Evolutionary conservation across 2,113 vertebrate species (phyloP).

Genomic region (Sprattus sprattus): DNA sequence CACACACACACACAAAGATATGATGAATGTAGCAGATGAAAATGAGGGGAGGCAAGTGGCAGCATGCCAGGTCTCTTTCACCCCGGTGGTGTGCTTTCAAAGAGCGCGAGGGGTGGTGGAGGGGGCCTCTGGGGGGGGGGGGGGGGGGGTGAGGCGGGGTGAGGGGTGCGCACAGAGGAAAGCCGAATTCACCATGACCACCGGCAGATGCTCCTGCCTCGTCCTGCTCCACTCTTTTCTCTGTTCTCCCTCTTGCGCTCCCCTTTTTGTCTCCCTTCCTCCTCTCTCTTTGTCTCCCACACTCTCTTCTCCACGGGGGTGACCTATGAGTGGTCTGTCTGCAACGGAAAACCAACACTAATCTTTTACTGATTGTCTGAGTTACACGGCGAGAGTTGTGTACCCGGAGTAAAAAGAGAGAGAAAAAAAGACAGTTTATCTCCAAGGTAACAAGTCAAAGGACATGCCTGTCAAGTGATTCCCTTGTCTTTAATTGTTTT

Average conservation of each 20-base stretch:
- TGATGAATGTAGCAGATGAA: slow-evolving; percentile 61
- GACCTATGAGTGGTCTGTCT: slow-evolving; percentile 4
- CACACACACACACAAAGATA: slow-evolving; percentile 46
- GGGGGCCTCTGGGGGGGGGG: background rate
- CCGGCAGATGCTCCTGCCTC: slow-evolving; percentile 66
- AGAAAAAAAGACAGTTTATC: slow-evolving; percentile 5
- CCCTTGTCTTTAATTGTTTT: background rate
- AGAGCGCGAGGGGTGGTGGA: background rate
- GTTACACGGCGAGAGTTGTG: slow-evolving; percentile 1
- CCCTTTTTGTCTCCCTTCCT: slow-evolving; percentile 8
- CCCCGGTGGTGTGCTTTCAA: slow-evolving; percentile 53
- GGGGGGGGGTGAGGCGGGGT: slow-evolving; percentile 46
- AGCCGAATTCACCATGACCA: slow-evolving; percentile 73
- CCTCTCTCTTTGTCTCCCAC: background rate
- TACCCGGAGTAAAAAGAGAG: background rate
- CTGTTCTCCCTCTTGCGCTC: slow-evolving; percentile 19
- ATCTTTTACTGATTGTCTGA: slow-evolving; percentile 11
- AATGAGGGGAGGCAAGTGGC: slow-evolving; percentile 61
- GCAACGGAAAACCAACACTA: slow-evolving; percentile 16
- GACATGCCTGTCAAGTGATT: slow-evolving; percentile 9
- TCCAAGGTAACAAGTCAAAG: slow-evolving; percentile 14
- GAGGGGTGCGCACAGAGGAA: slow-evolving; percentile 49
- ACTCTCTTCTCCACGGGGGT: background rate
- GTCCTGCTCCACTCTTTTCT: slow-evolving; percentile 50
- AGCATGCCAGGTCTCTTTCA: slow-evolving; percentile 64